phyloP scores from a whole-genome alignment of 2,888 invertebrate genomes.

The Amphipoea oculea region DNA sequence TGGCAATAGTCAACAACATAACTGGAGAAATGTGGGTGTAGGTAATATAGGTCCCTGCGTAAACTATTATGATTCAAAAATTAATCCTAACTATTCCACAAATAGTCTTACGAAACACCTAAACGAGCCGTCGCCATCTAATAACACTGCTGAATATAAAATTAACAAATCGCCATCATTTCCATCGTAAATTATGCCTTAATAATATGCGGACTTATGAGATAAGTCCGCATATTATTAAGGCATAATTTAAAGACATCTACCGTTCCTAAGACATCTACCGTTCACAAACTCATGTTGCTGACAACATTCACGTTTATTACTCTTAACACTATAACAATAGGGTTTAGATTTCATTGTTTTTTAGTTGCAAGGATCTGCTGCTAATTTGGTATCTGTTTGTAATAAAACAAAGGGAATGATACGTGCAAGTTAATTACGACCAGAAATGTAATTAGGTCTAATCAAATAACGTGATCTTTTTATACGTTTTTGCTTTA shows the following conservation, averaged over 20 bases:
- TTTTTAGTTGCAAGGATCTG: conserved; percentile 38
- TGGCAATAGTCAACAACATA: neutral
- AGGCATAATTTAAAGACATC: no score
- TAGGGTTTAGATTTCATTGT: conserved; percentile 71
- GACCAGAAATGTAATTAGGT: conserved; percentile 88
- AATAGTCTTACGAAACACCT: conserved; percentile 57
- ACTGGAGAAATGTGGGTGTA: no score
- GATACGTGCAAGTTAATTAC: conserved; percentile 89
- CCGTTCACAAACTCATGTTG: conserved; percentile 59
- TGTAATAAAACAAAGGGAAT: conserved; percentile 89
- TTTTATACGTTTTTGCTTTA: conserved; percentile 81
- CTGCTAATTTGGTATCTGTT: conserved; percentile 71
- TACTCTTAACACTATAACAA: conserved; percentile 46
- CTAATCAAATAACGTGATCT: conserved; percentile 89
- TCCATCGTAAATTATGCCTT: conserved; percentile 87
- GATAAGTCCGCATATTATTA: no score
- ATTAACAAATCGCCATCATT: conserved; percentile 89
- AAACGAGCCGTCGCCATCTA: conserved; percentile 76
- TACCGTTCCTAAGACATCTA: conserved; percentile 87
- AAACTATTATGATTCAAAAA: no score
- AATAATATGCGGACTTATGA: conserved; percentile 87
- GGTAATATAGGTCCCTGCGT: no score
- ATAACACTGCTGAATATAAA: conserved; percentile 81
- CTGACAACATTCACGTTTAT: conserved; percentile 23
- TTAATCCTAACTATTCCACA: no score